phyloP scores from a whole-genome alignment of 2,888 invertebrate genomes.

The Dynastes hyllus region DNA sequence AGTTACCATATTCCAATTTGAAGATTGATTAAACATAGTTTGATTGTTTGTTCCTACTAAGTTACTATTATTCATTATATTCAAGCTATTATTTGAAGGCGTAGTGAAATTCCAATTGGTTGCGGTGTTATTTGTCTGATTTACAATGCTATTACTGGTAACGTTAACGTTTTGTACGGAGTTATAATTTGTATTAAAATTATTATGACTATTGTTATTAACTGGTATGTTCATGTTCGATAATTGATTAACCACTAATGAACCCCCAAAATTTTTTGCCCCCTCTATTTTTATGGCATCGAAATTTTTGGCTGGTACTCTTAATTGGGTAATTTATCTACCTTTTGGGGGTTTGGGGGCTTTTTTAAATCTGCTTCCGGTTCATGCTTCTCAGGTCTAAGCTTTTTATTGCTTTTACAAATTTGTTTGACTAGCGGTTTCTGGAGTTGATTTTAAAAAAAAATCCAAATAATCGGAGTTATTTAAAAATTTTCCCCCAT shows the following conservation, averaged over 20 bases:
- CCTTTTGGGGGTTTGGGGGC: too few relatives aligned
- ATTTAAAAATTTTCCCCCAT: constrained; percentile 68
- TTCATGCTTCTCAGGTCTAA: constrained; percentile 46
- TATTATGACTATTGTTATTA: constrained; percentile 17
- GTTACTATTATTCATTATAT: constrained; percentile 31
- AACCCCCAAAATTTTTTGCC: too few relatives aligned
- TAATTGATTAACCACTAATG: constrained; percentile 47
- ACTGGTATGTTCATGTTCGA: constrained; percentile 38
- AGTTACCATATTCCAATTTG: constrained; percentile 44
- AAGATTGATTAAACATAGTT: constrained; percentile 38
- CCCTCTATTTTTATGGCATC: constrained; percentile 60
- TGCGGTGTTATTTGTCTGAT: constrained; percentile 9
- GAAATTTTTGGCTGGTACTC: constrained; percentile 60
- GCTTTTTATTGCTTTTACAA: constrained; percentile 47
- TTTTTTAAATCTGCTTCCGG: constrained; percentile 23
- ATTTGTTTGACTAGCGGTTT: constrained; percentile 35
- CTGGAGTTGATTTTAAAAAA: constrained; percentile 51
- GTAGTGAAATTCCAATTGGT: constrained; percentile 42
- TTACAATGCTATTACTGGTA: constrained; percentile 11
- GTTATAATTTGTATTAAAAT: constrained; percentile 38
- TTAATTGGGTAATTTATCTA: constrained; percentile 62
- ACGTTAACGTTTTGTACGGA: constrained; percentile 20
- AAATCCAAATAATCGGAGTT: too few relatives aligned
- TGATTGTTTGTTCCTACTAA: constrained; percentile 14
- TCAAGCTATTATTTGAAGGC: constrained; percentile 25